Evolutionary conservation across 2,113 vertebrate species (phyloP), one percentile per base, ranked within the genome.

Genomic region (rat (Rattus norvegicus)): DNA sequence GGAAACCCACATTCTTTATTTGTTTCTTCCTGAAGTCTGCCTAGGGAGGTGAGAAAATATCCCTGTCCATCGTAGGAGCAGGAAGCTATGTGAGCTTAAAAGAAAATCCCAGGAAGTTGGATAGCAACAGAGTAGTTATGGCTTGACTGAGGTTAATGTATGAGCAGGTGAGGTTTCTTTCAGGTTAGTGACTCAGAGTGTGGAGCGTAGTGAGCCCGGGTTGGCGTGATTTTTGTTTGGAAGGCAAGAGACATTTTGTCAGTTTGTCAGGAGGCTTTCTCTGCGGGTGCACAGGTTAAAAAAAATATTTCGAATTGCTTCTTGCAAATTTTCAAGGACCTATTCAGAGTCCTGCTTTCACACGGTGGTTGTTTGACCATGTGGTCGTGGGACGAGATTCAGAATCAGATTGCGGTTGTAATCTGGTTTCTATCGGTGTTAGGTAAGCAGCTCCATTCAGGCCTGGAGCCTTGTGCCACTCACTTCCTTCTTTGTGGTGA

Each of bases 21-120:
- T 93, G 43, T 87, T 92, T 93, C 67, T 85, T 95, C 43, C 52
- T 96, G 76, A 54, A 81, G 54, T 81, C 79, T 90, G 54, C 67
- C 63, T 24, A 83, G 54, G 77, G 36, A 94, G 59, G 7, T 52
- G 95, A 59, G 70, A 69, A 92, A 93, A 79, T 96, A 95, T 52
- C 87, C 63, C 30, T 96, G 39, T 43, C 43, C 43, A 43, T 92
- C n/a, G 3, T 10, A 65, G 70, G 79, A 94, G 4, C 36, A 77
- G 43, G 19, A 90, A 97, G 19, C 54, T 84, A 49, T 30, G 20
- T 30, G 33, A 96, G 30, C 49, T 87, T 43, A 47, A 91, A 77
- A 77, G 33, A 79, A 54, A 81, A 30, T 79, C 65, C 11, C 56
- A 75, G 92, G 30, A 14, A 96, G 52, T 75, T 80, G 43, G 13